A percentile compares a stretch with the other conserved stretches of the same genome.
phyloP scores from a whole-genome alignment of 2,888 invertebrate genomes.

The Tinea trinotella region DNA sequence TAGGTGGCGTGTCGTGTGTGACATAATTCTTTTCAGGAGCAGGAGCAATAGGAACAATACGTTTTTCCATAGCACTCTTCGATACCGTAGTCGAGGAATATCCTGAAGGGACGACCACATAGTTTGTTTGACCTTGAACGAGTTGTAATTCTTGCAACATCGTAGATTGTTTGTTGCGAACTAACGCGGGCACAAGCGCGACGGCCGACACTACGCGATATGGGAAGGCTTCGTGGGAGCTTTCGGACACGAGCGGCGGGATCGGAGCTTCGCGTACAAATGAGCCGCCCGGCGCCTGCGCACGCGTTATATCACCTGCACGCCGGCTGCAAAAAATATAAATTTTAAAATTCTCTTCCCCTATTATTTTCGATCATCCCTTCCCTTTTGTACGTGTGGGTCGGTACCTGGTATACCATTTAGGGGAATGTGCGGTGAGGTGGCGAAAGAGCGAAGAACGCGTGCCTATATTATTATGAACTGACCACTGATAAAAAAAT shows the following conservation, averaged over 20 bases:
- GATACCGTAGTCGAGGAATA: slow-evolving; percentile 60
- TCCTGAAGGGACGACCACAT: slow-evolving; percentile 73
- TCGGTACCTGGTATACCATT: slow-evolving; percentile 59
- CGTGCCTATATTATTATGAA: slow-evolving; percentile 55
- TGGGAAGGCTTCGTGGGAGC: slow-evolving; percentile 44
- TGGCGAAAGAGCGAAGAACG: slow-evolving; percentile 45
- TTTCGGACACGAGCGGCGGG: slow-evolving; percentile 43
- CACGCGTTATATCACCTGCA: slow-evolving; percentile 71
- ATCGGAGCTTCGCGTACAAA: slow-evolving; percentile 60
- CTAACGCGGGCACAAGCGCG: slow-evolving; percentile 48
- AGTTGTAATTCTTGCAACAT: slow-evolving; percentile 71
- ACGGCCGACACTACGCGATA: slow-evolving; percentile 45
- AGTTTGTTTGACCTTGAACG: slow-evolving; percentile 71
- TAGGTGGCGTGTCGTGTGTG: slow-evolving; percentile 67
- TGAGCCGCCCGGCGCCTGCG: slow-evolving; percentile 68
- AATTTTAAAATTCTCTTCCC: slow-evolving; percentile 71
- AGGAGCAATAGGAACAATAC: slow-evolving; percentile 71
- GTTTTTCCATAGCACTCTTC: slow-evolving; percentile 63
- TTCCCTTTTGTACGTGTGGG: slow-evolving; percentile 65
- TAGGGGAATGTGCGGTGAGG: slow-evolving; percentile 35
- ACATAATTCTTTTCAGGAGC: slow-evolving; percentile 72
- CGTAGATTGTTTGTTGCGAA: slow-evolving; percentile 27
- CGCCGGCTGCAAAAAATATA: slow-evolving; percentile 73
- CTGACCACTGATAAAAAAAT: slow-evolving; percentile 42
- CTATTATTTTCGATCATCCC: slow-evolving; percentile 73